Percentiles rank a stretch among this genome's conserved stretches.
phyloP scores from a whole-genome alignment of 1,140 invertebrate species.

The Lamellibrachia luymesi region DNA sequence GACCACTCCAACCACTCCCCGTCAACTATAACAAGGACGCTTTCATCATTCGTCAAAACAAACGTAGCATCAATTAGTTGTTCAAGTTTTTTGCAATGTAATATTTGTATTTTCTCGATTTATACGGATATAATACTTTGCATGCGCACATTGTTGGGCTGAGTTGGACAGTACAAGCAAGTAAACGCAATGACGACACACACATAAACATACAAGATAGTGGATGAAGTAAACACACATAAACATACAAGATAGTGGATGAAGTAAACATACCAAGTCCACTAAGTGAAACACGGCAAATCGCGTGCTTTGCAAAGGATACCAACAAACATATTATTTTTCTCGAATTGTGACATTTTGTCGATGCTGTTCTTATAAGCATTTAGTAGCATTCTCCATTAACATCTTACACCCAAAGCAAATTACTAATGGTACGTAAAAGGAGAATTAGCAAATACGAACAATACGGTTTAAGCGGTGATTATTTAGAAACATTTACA shows the following conservation, averaged over 20 bases:
- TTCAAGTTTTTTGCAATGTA: not conserved
- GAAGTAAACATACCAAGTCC: not conserved
- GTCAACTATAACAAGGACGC: constrained; percentile 34
- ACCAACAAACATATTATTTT: not conserved
- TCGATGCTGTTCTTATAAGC: not conserved
- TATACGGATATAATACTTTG: not conserved
- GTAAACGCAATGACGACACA: not conserved
- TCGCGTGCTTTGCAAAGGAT: not conserved
- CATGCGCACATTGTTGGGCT: not conserved
- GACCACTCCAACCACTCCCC: constrained; percentile 55
- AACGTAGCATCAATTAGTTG: not conserved
- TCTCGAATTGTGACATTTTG: not conserved
- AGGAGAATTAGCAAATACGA: not conserved
- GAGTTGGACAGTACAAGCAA: not conserved
- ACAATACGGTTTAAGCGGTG: not conserved
- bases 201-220: not conserved
- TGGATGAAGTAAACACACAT: too few relatives aligned
- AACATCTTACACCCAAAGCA: not conserved
- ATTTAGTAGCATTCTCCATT: not conserved
- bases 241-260: not conserved
- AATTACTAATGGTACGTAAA: not conserved
- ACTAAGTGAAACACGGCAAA: not conserved
- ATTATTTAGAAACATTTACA: not conserved
- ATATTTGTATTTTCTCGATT: too few relatives aligned
- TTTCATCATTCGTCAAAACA: not conserved